phyloP scores from a whole-genome alignment of 92 coral and sea anemone species.

The Ricordea florida region DNA sequence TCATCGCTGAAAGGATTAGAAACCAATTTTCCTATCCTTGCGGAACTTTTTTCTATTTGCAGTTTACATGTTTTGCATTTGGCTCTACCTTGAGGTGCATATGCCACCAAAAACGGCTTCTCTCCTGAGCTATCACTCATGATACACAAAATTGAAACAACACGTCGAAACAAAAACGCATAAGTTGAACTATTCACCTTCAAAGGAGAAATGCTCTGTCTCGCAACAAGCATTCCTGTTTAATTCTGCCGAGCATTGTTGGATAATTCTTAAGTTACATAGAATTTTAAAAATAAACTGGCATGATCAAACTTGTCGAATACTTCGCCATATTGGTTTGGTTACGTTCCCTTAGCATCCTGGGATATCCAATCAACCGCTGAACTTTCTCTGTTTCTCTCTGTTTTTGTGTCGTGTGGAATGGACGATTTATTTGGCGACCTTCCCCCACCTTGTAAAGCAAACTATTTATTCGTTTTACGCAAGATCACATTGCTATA shows the following conservation, averaged over 20 bases:
- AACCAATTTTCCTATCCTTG: slow-evolving; percentile 89
- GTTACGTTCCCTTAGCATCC: too few relatives aligned
- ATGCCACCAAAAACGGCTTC: slow-evolving; percentile 86
- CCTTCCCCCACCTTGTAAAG: slow-evolving; percentile 72
- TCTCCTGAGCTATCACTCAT: slow-evolving; percentile 67
- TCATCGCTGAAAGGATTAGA: slow-evolving; percentile 93
- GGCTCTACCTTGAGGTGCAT: slow-evolving; percentile 93
- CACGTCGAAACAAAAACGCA: not conserved
- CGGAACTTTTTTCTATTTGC: slow-evolving; percentile 84
- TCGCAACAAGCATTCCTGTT: slow-evolving; percentile 2
- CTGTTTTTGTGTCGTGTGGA: too few relatives aligned
- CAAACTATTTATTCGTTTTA: not conserved
- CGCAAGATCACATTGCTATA: not conserved
- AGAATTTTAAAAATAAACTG: too few relatives aligned
- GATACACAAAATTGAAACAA: not conserved
- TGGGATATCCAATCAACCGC: too few relatives aligned
- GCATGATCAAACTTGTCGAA: too few relatives aligned
- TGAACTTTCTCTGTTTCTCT: too few relatives aligned
- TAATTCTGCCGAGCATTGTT: too few relatives aligned
- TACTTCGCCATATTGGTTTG: too few relatives aligned
- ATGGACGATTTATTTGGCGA: slow-evolving; percentile 75
- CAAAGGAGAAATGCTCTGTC: not conserved
- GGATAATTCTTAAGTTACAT: too few relatives aligned
- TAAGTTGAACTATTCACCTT: slow-evolving; percentile 3
- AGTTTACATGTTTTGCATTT: slow-evolving; percentile 95